These are phyloP conservation scores for Etia nguti DNA, from an alignment of 2,113 vertebrate genomes.

Conservation along the genomic window DNA sequence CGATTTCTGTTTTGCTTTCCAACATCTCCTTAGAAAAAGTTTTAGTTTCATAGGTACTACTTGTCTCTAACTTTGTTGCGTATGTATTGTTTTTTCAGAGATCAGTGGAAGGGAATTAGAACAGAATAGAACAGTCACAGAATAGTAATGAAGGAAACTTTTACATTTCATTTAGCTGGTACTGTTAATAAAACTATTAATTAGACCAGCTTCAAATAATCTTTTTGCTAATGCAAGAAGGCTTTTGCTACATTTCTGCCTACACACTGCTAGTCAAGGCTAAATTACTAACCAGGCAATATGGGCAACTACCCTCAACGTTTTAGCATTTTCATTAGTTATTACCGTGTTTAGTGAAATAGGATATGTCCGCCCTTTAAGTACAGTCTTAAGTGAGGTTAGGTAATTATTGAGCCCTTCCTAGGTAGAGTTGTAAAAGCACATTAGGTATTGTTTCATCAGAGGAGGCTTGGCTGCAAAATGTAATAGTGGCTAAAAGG, in stretches of 20 bases:
- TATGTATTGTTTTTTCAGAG: neutral
- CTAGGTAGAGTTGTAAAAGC: neutral
- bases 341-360: neutral
- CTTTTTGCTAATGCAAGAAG: neutral
- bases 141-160: neutral
- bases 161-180: neutral
- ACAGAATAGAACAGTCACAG: neutral
- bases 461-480: neutral
- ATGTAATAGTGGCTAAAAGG: neutral
- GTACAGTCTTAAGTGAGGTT: neutral
- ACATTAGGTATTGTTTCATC: neutral
- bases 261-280: neutral
- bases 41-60: neutral
- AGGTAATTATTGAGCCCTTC: neutral
- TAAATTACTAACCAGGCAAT: neutral
- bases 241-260: neutral
- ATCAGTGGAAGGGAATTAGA: neutral
- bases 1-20: neutral
- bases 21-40: neutral
- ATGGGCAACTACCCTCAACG: neutral
- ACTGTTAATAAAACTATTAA: neutral
- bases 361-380: neutral
- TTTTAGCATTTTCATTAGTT: neutral
- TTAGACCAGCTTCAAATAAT: neutral
- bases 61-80: neutral